Base-by-base conservation (phyloP, 2,113 vertebrate genomes). In the Benitochromis conjunctus region DNA sequence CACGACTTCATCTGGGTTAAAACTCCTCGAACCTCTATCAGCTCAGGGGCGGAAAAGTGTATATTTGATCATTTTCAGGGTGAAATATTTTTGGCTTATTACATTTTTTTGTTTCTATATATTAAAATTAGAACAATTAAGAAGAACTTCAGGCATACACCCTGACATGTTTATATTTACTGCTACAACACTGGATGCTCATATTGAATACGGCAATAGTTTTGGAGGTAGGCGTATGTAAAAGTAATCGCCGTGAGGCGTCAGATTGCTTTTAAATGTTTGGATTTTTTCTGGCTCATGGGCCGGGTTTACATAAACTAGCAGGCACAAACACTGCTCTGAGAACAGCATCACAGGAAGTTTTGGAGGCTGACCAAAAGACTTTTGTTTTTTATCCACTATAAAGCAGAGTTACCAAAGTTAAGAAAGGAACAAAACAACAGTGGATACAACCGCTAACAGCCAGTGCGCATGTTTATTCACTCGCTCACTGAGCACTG, bases 231-330 rank as follows among this genome's bases (percentile, higher is more conserved):
- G 16, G 64, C 4, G 12, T 9, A 3, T 43, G 3, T 46, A 41
- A 16, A 38, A 69, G 12, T 24, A 6, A 24, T 9, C 7, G 31
- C 36, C 1, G n/a, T 9, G 12, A 69, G 38, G 38, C 9, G 13
- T 69, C 38, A 69, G 12, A 69, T 14, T 69, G 36, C 21, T 24
- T 71, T 71, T 46, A 71, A 6, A 26, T 26, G 21, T 26, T 71
- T 69, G 64, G 12, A 43, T 69, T 5, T 48, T 18, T 29, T 0
- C 24, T 6, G 7, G 9, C 9, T 1, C 0, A 1, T 48, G 41
- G 38, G 38, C 1, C 2, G 0, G 24, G 69, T 29, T 74, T 74
- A 48, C 0, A 10, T 46, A 46, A 71, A 46, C 38, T 66, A 5
- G 1, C 6, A 13, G 62, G 19, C 62, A 41, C 36, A 66, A 41